These are phyloP conservation scores for Morone saxatilis DNA, from an alignment of 2,113 vertebrate genomes.

Conservation along the genomic window DNA sequence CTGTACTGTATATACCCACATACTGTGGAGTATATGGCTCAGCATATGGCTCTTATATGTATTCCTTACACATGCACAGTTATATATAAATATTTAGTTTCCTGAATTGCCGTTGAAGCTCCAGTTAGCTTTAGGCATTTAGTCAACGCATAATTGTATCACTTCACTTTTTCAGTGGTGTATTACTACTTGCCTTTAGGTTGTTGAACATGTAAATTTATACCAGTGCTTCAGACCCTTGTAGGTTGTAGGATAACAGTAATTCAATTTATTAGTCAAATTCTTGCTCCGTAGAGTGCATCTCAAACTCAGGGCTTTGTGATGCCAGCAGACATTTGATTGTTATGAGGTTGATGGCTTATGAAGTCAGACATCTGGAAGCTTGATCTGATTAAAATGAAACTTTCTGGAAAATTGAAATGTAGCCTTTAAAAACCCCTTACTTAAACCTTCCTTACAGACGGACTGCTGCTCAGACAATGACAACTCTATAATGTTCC, in stretches of 20 bases:
- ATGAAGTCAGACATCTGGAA: background rate
- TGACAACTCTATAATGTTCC: background rate
- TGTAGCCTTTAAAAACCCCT: background rate
- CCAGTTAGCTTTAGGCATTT: background rate
- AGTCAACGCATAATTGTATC: background rate
- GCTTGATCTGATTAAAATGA: conserved; percentile 6
- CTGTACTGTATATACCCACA: background rate
- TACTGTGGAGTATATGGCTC: background rate
- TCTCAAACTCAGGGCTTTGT: background rate
- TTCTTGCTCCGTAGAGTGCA: background rate
- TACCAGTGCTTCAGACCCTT: background rate
- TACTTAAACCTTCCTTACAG: background rate
- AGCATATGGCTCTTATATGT: background rate
- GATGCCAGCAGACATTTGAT: background rate
- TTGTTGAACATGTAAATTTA: background rate
- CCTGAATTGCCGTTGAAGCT: background rate
- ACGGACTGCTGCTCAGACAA: background rate
- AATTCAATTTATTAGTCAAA: background rate
- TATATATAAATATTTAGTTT: conserved; percentile 14
- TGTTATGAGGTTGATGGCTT: background rate
- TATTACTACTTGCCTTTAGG: background rate
- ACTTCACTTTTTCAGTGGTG: background rate
- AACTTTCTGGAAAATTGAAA: background rate
- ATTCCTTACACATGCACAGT: background rate
- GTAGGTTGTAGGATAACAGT: background rate